phyloP scores from a whole-genome alignment of 2,888 invertebrate genomes.

The Panopea generosa region DNA sequence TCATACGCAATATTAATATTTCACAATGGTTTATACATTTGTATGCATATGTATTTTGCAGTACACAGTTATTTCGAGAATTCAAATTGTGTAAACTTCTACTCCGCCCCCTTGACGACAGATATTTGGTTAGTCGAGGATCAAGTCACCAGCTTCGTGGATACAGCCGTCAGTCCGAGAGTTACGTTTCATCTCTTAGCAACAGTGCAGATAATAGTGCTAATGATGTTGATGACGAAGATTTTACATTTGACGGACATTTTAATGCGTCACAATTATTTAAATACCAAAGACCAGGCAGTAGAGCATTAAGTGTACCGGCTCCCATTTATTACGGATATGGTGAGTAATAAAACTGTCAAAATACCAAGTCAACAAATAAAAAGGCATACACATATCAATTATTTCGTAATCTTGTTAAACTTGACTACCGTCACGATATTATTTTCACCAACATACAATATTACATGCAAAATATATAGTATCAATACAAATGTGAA shows the following conservation, averaged over 20 bases:
- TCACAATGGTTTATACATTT: no score
- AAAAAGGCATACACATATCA: no score
- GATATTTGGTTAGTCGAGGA: slow-evolving; percentile 78
- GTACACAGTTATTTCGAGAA: slow-evolving; percentile 83
- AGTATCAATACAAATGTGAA: no score
- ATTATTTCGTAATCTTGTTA: no score
- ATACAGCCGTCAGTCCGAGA: slow-evolving; percentile 84
- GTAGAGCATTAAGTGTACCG: slow-evolving; percentile 83
- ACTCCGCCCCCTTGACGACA: slow-evolving; percentile 82
- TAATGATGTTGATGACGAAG: slow-evolving; percentile 77
- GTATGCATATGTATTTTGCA: no score
- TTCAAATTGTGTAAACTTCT: slow-evolving; percentile 84
- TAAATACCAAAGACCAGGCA: slow-evolving; percentile 82
- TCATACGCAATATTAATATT: no score
- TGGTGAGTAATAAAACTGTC: slow-evolving; percentile 51
- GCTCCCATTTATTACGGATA: slow-evolving; percentile 67
- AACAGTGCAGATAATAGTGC: slow-evolving; percentile 82
- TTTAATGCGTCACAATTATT: slow-evolving; percentile 76
- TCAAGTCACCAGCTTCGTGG: slow-evolving; percentile 81
- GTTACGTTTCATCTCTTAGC: slow-evolving; percentile 83
- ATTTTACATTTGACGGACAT: slow-evolving; percentile 71
- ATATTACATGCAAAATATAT: no score
- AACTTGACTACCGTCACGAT: no score
- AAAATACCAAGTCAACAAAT: no score
- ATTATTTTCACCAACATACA: no score